Evolutionary conservation across 2,888 invertebrate species (phyloP).

Genomic region (Papilio gigon): DNA sequence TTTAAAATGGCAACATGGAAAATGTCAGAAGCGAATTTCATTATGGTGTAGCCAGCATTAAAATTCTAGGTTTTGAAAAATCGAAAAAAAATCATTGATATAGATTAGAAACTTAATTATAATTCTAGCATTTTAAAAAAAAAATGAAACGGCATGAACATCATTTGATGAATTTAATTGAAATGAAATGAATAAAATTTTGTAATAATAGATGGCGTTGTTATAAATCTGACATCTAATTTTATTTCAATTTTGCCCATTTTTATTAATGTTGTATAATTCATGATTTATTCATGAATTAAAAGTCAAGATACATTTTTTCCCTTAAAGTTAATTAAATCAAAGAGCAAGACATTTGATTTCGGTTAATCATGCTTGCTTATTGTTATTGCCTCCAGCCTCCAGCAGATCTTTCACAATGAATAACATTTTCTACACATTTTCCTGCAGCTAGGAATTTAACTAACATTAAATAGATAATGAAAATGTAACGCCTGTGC

Average conservation of each 20-base stretch:
- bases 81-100: not conserved
- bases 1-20: not conserved
- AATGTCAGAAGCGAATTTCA: not conserved
- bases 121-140: too few species aligned
- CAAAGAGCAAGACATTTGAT: too few species aligned
- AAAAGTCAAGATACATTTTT: not conserved
- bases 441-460: not conserved
- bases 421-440: not conserved
- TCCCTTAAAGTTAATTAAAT: not conserved
- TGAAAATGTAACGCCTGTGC: too few species aligned
- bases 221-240: not conserved
- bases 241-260: not conserved
- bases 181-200: not conserved
- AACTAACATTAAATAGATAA: too few species aligned
- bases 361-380: too few species aligned
- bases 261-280: not conserved
- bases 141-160: too few species aligned
- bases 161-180: not conserved
- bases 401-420: not conserved
- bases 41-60: conserved; percentile 1
- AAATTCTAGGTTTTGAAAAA: not conserved
- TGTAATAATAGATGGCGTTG: not conserved
- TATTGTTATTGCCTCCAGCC: too few species aligned
- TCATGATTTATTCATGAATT: not conserved
- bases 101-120: too few species aligned